Evolutionary conservation across 2,113 vertebrate species (phyloP).

Genomic region (Leucopsar rothschildi): DNA sequence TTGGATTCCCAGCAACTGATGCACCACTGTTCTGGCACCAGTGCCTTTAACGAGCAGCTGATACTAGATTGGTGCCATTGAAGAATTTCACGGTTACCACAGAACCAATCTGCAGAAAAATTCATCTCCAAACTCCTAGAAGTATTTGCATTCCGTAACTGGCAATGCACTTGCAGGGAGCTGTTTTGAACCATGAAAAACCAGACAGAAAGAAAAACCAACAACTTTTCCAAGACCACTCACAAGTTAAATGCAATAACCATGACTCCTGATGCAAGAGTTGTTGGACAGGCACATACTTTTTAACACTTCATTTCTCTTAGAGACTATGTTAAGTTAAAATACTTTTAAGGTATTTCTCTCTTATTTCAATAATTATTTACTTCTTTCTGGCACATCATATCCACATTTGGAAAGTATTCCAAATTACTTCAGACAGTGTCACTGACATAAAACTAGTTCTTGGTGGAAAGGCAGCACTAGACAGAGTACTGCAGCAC

Average conservation of each 20-base stretch:
- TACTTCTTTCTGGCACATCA: not conserved
- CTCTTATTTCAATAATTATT: not conserved
- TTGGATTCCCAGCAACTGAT: conserved; percentile 57
- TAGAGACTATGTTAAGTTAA: not conserved
- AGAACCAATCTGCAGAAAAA: conserved; percentile 46
- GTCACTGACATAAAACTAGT: not conserved
- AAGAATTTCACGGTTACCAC: conserved; percentile 59
- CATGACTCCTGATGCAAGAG: not conserved
- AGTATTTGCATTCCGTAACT: conserved; percentile 3
- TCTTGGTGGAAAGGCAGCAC: not conserved
- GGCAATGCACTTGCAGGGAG: not conserved
- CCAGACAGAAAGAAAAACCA: not conserved
- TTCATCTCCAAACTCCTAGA: conserved; percentile 25
- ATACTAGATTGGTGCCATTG: conserved; percentile 58
- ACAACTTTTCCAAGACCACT: not conserved
- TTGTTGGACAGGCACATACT: accelerated
- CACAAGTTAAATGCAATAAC: not conserved
- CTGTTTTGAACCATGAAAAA: not conserved
- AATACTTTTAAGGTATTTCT: not conserved
- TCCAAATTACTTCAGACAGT: not conserved
- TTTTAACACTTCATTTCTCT: not conserved
- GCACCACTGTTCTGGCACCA: conserved; percentile 64
- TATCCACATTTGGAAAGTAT: not conserved
- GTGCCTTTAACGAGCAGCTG: conserved; percentile 62
- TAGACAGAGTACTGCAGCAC: not conserved